Evolutionary conservation across 1,140 invertebrate species (phyloP), one percentile per base, ranked within the genome.

Genomic region (Danaus plexippus): DNA sequence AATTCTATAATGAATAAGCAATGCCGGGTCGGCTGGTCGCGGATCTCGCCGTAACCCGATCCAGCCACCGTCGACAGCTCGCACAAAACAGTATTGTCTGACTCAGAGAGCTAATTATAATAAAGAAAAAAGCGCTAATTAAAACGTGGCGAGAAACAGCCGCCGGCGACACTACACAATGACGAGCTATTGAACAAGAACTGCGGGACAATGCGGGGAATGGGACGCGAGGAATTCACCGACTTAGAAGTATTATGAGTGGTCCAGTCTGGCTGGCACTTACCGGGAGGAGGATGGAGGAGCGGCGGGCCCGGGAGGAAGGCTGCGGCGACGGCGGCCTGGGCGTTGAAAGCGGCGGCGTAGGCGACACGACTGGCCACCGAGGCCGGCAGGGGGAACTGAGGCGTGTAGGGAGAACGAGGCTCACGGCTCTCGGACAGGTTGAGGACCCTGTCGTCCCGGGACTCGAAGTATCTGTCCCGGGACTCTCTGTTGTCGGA

Each of bases 301-400:
- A 87, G 69, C 47, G 73, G 75, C 58, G 85, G 78, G 0, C 75
- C 77, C 8, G 81, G 94, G 61, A 95, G 88, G 87, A 96, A 96
- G 47, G 94, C 94, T 7, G 94, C 94, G 1, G 94, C 94, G n/a
- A 95, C 94, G 9, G 94, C 94, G 9, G 94, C 94, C 77, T 95
- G 94, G 13, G 94, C 94, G 84, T 95, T 95, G 73, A 95, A 92
- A 69, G 95, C 95, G n/a, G 93, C 93, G 89, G 94, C 94, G 61
- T 94, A 87, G 58, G 91, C 92, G 45, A 94, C 93, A 12, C 80
- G 71, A 47, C 91, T 89, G 65, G 91, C 91, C 80, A 90, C 82
- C 40, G 90, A 90, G 77, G 91, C 90, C 71, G 76, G 88, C 69
- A 90, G 84, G 43, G 87, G 89, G 70, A 89, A 87, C 77, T 85